Conservation (phyloP, 1,140 invertebrate genomes). For the Archivesica marissinica region DNA sequence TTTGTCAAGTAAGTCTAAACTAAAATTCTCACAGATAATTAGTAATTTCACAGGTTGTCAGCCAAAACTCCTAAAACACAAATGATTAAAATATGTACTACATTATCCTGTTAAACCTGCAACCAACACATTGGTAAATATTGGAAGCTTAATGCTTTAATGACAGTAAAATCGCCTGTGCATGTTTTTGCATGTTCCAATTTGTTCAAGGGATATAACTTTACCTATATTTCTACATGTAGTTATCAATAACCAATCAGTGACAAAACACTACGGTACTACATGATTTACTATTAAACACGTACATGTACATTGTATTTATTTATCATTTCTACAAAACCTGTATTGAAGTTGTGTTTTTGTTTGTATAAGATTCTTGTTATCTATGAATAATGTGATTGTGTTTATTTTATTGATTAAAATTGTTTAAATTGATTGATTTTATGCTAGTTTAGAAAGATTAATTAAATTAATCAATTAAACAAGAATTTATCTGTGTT, state of each 20-base stretch:
- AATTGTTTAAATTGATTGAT: constrained; percentile 10
- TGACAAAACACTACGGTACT: not conserved
- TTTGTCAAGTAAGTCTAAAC: not conserved
- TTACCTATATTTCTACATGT: constrained; percentile 16
- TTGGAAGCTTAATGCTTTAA: not conserved
- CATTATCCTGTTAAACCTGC: not conserved
- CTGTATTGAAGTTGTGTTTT: not conserved
- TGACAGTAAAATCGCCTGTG: not conserved
- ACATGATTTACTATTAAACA: not conserved
- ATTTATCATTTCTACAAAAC: not conserved
- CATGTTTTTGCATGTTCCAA: constrained; percentile 22
- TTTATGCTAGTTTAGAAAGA: not conserved
- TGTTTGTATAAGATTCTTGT: constrained; percentile 2
- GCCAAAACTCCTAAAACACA: not conserved
- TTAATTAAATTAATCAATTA: too few relatives aligned
- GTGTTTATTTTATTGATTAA: not conserved
- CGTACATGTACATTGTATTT: not conserved
- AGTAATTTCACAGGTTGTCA: constrained; percentile 4
- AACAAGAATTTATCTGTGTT: too few relatives aligned
- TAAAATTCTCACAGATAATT: not conserved
- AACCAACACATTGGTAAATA: constrained; percentile 2
- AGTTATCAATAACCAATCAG: constrained; percentile 21
- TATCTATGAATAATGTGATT: not conserved
- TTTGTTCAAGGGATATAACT: not conserved
- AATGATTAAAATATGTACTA: not conserved